Percentiles rank a stretch among this genome's conserved stretches.
Evolutionary conservation across 2,888 invertebrate genomes (phyloP).

Genomic region (Hyppa rectilinea): DNA sequence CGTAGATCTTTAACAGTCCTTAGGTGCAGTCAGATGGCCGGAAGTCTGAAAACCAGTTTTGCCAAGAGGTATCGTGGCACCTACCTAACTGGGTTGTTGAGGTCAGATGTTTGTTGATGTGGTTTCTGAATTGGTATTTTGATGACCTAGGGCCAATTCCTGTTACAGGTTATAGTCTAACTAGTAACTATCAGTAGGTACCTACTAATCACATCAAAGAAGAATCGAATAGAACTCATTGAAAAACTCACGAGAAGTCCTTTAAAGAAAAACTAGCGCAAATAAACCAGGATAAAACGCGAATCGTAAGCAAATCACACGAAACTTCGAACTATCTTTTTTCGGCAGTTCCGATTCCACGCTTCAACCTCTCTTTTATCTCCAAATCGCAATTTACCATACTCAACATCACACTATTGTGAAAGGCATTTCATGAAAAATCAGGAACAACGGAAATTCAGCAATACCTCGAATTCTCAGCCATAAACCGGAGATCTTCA

Average conservation of each 20-base stretch:
- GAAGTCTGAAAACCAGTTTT: not conserved
- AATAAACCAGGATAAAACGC: constrained; percentile 14
- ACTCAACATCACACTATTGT: constrained; percentile 48
- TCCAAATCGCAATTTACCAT: constrained; percentile 48
- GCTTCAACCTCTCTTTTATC: constrained; percentile 43
- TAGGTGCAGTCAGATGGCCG: not conserved
- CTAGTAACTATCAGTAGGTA: not conserved
- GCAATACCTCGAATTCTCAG: constrained; percentile 43
- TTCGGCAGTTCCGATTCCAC: constrained; percentile 29
- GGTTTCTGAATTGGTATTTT: no score
- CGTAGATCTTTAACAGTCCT: not conserved
- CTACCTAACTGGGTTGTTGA: not conserved
- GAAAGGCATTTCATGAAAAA: constrained; percentile 50
- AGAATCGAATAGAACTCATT: constrained; percentile 21
- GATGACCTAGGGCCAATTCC: not conserved
- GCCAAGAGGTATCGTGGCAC: not conserved
- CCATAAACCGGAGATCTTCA: constrained; percentile 62
- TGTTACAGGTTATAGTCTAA: not conserved
- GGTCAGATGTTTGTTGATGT: no score
- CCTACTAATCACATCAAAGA: not conserved
- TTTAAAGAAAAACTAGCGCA: not conserved
- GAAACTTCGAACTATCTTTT: constrained; percentile 36
- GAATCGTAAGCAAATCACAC: constrained; percentile 39
- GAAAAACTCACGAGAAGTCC: not conserved
- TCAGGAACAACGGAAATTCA: constrained; percentile 49